Base-by-base conservation (phyloP, 1,140 invertebrate genomes). In the Heliconius melpomene region DNA sequence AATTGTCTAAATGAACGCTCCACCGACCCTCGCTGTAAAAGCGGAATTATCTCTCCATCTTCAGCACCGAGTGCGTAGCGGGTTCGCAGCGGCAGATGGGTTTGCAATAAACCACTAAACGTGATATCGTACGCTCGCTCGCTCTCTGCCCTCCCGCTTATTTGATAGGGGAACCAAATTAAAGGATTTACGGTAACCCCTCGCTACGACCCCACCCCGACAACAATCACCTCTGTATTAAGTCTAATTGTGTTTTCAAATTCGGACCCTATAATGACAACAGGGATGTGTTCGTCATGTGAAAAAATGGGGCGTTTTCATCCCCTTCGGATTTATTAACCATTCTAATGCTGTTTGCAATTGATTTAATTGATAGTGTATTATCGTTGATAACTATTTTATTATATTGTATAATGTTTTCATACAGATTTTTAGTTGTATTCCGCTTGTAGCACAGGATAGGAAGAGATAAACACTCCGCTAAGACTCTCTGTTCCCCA, bases 231-330 rank as follows among this genome's bases (percentile, higher is more conserved):
- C 93, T 94, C 91, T 93, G 93, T 94, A 94, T 94, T 94, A 94
- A 93, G 91, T 94, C 92, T 94, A 94, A 94, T 94, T 94, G 93
- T 94, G 93, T 94, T 94, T 94, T 94, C 90, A 90, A 94, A 93
- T 93, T 92, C 89, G 85, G 87, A 89, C 90, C 91, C 90, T 90
- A 90, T 89, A 91, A 91, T 91, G 86, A 88, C 83, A 84, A 86
- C 76, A 83, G 86, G 85, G 87, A 87, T 84, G 87, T 84, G 84
- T 78, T 81, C 81, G 84, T 83, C 85, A 91, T 89, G 91, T 90
- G 91, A 93, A 94, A 93, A 93, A 93, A 91, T 90, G 86, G 90
- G 91, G 90, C 87, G 87, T 79, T 80, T 74, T 82, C 80, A 77
- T 89, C 89, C 91, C 91, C 86, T 76, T 73, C 81, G 79, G 87